Evolutionary conservation across 2,888 invertebrate genomes (phyloP).

Genomic region (Rambutsinella grinnellia): DNA sequence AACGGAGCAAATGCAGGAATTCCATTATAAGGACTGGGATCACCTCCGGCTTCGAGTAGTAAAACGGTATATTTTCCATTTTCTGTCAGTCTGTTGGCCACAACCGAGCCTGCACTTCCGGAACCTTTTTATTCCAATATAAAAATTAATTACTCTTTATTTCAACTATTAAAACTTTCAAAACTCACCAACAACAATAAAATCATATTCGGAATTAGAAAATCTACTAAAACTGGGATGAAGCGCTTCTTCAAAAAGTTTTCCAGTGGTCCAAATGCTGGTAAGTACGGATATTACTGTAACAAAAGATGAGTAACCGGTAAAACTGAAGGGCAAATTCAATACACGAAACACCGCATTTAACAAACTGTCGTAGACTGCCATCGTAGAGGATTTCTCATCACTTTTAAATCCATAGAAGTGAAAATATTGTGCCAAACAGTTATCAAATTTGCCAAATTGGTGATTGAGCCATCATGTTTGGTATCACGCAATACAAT

Average conservation of each 20-base stretch:
- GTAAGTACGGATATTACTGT: constrained; percentile 26
- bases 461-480: not conserved
- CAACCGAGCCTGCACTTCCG: constrained; percentile 14
- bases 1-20: constrained; percentile 34
- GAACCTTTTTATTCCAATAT: constrained; percentile 11
- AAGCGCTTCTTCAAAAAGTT: constrained; percentile 18
- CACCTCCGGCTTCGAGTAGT: constrained; percentile 35
- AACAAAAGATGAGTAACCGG: constrained; percentile 38
- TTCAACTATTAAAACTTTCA: not conserved
- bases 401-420: not conserved
- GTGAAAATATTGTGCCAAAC: not conserved
- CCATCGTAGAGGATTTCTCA: not conserved
- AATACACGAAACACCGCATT: constrained; percentile 15
- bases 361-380: not conserved
- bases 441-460: not conserved
- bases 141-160: constrained; percentile 1
- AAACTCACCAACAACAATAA: constrained; percentile 33
- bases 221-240: constrained; percentile 5
- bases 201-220: constrained; percentile 24
- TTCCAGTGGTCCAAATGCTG: constrained; percentile 22
- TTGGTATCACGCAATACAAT: no score
- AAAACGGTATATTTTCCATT: constrained; percentile 28
- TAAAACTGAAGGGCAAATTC: constrained; percentile 20
- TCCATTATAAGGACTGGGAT: constrained; percentile 24
- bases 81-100: constrained; percentile 23